These are phyloP conservation scores for Malacoctenus gilli DNA, from an alignment of 2,797 vertebrate species.

Conservation along the genomic window DNA sequence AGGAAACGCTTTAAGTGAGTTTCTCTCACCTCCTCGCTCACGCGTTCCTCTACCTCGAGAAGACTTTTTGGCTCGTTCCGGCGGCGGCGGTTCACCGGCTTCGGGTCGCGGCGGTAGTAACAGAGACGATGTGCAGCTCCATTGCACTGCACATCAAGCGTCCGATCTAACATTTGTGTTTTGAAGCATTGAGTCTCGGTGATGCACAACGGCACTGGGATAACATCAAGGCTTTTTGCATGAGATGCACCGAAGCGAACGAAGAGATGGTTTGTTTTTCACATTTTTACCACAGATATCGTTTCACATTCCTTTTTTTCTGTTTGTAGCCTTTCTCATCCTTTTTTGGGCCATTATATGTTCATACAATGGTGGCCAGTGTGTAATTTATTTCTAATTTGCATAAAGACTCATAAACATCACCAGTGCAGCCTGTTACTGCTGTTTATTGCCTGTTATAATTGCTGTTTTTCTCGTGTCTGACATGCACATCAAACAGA, in stretches of 20 bases:
- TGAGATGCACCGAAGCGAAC: constrained; percentile 32
- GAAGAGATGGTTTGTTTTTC: constrained; percentile 22
- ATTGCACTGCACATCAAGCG: constrained; percentile 78
- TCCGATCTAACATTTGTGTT: constrained; percentile 76
- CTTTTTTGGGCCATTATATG: too few species aligned
- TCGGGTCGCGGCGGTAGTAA: constrained; percentile 52
- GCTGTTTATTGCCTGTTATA: too few species aligned
- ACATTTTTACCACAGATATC: background rate
- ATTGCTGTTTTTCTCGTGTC: too few species aligned
- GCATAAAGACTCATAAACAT: too few species aligned
- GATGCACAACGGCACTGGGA: constrained; percentile 67
- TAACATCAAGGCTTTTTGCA: constrained; percentile 28
- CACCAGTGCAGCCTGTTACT: too few species aligned
- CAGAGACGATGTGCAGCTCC: constrained; percentile 65
- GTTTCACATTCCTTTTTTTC: constrained; percentile 11
- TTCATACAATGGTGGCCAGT: too few species aligned
- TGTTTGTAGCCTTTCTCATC: too few species aligned
- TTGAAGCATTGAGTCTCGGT: constrained; percentile 77
- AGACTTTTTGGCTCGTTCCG: constrained; percentile 53
- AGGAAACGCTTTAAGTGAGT: constrained; percentile 45
- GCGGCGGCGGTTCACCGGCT: constrained; percentile 55
- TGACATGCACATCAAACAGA: too few species aligned
- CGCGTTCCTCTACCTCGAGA: constrained; percentile 44
- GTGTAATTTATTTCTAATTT: too few species aligned
- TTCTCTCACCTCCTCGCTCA: constrained; percentile 50